These are phyloP conservation scores for Catocala fraxini DNA, from an alignment of 2,888 invertebrate species.

Conservation along the genomic window DNA sequence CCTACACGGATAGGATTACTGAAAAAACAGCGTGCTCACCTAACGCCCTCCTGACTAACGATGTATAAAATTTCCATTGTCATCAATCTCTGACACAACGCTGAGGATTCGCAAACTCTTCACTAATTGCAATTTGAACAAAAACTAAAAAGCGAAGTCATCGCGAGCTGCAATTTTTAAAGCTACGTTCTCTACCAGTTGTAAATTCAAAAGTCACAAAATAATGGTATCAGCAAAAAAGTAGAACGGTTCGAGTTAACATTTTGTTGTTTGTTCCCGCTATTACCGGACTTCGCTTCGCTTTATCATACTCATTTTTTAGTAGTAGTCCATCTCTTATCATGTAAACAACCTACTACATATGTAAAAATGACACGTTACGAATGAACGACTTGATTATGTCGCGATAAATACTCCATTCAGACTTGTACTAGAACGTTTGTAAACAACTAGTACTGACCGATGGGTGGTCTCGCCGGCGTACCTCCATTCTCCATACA, in stretches of 20 bases:
- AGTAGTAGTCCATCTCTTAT: too few relatives aligned
- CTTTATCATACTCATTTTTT: not conserved
- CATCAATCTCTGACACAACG: constrained; percentile 87
- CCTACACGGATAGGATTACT: constrained; percentile 78
- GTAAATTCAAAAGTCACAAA: constrained; percentile 59
- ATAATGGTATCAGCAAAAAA: constrained; percentile 55
- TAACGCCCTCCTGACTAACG: constrained; percentile 85
- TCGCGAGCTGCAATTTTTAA: constrained; percentile 81
- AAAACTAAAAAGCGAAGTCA: constrained; percentile 85
- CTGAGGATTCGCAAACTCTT: constrained; percentile 85
- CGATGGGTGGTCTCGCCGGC: constrained; percentile 36
- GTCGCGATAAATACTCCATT: too few relatives aligned
- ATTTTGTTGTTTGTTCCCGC: constrained; percentile 41
- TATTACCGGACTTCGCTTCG: constrained; percentile 25
- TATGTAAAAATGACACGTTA: too few relatives aligned
- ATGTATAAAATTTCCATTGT: constrained; percentile 88
- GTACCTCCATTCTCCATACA: constrained; percentile 42
- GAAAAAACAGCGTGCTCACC: constrained; percentile 82
- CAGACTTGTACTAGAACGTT: constrained; percentile 10
- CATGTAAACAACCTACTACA: too few relatives aligned
- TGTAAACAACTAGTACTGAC: constrained; percentile 10
- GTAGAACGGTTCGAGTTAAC: constrained; percentile 35
- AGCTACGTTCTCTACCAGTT: constrained; percentile 73
- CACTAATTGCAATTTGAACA: constrained; percentile 87
- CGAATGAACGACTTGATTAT: too few relatives aligned